Conservation (phyloP, 1,140 invertebrate species). For the Chymomyza costata region DNA sequence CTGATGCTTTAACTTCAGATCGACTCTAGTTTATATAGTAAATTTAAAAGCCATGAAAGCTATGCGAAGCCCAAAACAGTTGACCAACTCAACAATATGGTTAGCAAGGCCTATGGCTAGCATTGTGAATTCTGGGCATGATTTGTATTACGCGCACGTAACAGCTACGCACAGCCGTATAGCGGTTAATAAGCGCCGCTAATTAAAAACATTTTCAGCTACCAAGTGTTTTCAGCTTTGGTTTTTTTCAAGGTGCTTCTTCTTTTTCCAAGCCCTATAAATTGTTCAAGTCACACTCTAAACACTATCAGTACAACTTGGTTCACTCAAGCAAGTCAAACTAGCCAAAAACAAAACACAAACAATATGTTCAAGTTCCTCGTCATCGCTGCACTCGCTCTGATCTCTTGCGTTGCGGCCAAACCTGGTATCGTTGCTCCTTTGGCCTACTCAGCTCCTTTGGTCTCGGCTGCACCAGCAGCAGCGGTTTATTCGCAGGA, state of each 20-base stretch:
- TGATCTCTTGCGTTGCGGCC: constrained; percentile 52
- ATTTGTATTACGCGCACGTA: too few relatives aligned
- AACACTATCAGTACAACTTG: constrained; percentile 50
- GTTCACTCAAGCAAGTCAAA: constrained; percentile 25
- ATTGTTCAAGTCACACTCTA: constrained; percentile 24
- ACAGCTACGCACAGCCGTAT: too few relatives aligned
- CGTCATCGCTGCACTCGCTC: constrained; percentile 45
- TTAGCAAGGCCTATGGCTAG: constrained; percentile 24
- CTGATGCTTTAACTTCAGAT: constrained; percentile 37
- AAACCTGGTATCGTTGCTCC: constrained; percentile 59
- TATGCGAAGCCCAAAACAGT: too few relatives aligned
- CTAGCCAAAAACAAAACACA: constrained; percentile 8
- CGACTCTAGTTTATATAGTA: constrained; percentile 32
- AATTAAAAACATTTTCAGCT: too few relatives aligned
- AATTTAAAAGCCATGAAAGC: constrained; percentile 10
- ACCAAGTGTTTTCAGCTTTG: too few relatives aligned
- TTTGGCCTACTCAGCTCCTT: constrained; percentile 49
- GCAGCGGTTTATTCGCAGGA: constrained; percentile 43
- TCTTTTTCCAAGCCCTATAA: constrained; percentile 9
- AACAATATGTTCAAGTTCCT: constrained; percentile 65
- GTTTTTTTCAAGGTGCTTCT: too few relatives aligned
- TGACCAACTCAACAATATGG: constrained; percentile 9
- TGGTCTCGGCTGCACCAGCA: constrained; percentile 32
- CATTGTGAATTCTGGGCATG: too few relatives aligned
- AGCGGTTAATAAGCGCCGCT: too few relatives aligned